Base-by-base conservation (phyloP, 2,797 vertebrate genomes). In the Chaetophractus vellerosus region DNA sequence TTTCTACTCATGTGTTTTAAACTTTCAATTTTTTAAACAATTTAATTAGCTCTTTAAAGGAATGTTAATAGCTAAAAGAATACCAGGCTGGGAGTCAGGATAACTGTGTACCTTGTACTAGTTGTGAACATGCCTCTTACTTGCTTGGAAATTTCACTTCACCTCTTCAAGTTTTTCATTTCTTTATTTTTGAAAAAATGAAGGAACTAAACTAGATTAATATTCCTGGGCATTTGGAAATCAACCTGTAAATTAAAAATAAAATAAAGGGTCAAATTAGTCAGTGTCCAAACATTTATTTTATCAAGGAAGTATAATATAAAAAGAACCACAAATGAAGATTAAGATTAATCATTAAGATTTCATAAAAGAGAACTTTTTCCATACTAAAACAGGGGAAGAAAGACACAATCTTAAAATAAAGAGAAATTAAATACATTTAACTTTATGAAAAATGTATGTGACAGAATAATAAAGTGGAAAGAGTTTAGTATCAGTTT, bases 361-460 rank as follows among this genome's bases (percentile, higher is more conserved):
- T 84, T 94, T 64, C 18, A 75, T 75, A 85, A 48, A 41, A 69
- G 2, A 9, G 6, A 68, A 52, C 16, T 26, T 31, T 45, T 83
- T 85, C 86, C 28, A 26, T 24, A 74, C 5, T 2, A 38, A 55
- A 81, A 71, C 87, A 88, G 66, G 16, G 38, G 26, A 78, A 87
- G 19, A 82, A 90, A 95, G 38, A 87, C 8, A 87, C 8, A 81
- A 85, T 93, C 38, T 85, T 90, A 76, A 79, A 75, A 85, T 45
- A 81, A 80, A 69, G 9, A 69, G 94, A 79, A 68, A 72, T 78
- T 83, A 91, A 81, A 79, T 92, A 90, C 52, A 74, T 71, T 75
- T 83, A 96, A 86, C 14, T 59, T 88, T 57, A 68, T 90, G 92
- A 92, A 41, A 96, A 91, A 71, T 23, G 71, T 61, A 81, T n/a